Evolutionary conservation across 2,797 vertebrate species (phyloP).

Genomic region (Crenichthys baileyi): DNA sequence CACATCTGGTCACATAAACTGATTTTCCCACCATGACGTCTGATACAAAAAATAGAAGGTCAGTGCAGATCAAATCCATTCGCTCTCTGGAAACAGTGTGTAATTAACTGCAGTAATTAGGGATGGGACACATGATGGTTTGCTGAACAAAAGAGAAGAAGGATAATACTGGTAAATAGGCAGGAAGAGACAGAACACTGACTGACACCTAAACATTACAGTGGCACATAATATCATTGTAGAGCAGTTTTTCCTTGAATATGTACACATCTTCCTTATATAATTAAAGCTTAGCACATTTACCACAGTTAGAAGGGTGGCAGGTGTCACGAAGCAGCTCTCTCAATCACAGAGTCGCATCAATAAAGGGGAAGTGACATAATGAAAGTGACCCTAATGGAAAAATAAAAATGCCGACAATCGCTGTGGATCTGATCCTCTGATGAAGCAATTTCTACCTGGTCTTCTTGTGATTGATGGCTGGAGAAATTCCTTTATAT

Average conservation of each 20-base stretch:
- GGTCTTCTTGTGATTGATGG: slow-evolving; percentile 50
- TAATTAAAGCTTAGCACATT: slow-evolving; percentile 25
- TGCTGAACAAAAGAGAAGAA: slow-evolving; percentile 44
- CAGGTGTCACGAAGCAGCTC: background rate
- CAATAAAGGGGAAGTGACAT: slow-evolving; percentile 36
- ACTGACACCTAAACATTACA: slow-evolving; percentile 24
- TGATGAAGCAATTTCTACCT: slow-evolving; percentile 45
- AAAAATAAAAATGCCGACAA: slow-evolving; percentile 52
- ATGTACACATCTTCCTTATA: slow-evolving; percentile 7
- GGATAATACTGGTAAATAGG: slow-evolving; percentile 17
- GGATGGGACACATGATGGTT: slow-evolving; percentile 58
- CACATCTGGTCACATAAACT: background rate
- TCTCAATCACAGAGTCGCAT: slow-evolving; percentile 6
- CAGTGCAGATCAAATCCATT: slow-evolving; percentile 64
- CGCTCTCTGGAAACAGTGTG: slow-evolving; percentile 55
- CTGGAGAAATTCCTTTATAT: slow-evolving; percentile 16
- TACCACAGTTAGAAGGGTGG: slow-evolving; percentile 18
- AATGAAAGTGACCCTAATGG: slow-evolving; percentile 53
- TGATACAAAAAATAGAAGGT: slow-evolving; percentile 48
- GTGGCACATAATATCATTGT: slow-evolving; percentile 5
- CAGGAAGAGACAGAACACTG: slow-evolving; percentile 14
- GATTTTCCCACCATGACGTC: slow-evolving; percentile 32
- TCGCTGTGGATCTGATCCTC: slow-evolving; percentile 16
- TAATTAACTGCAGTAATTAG: slow-evolving; percentile 71
- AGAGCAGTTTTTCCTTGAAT: background rate